Base-by-base conservation (phyloP, 1,140 invertebrate species). In the Drosophila nannoptera region DNA sequence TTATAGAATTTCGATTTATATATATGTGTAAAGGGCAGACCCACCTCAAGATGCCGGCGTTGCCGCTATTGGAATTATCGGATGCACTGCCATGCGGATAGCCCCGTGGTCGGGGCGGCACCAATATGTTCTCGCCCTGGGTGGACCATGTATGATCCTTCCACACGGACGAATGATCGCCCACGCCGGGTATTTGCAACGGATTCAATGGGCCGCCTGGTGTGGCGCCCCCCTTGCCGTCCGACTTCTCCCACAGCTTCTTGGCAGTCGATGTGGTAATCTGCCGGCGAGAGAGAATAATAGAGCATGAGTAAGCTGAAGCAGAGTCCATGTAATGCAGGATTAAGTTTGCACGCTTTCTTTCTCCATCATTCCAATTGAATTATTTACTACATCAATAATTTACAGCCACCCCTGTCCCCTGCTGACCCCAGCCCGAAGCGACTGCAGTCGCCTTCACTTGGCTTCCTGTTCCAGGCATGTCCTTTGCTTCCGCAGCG, bases 211-310 rank as follows among this genome's bases (percentile, higher is more conserved):
- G 87, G 3, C 87, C 88, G 16, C 83, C 87, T 4, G 88, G 64
- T 43, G 69, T 75, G 38, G 68, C 74, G 11, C 77, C 75, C 32
- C 86, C 74, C 54, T 89, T 89, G 29, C 88, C 88, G 73, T 89
- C 88, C 8, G 87, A 88, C 67, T 89, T 89, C 52, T 90, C 89
- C 89, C 89, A 90, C 61, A 90, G 54, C 66, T 90, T 90, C 71
- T 90, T 90, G 53, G 89, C 87, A 63, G 89, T 88, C 67, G 89
- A 90, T 82, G 89, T 88, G 35, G 88, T 89, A 49, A 90, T 89
- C 89, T 90, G 61, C 4, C n/a, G 55, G 48, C 9, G 4, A 50
- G 50, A 74, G 11, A 16, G 52, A 12, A 22, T 22, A 22, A 63
- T n/a, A 29, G n/a, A 54, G 36, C 38, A 33, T 16, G 4, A 32